A percentile compares a stretch with the other conserved stretches of the same genome.
These are phyloP conservation scores for Valencia hispanica DNA, from an alignment of 2,797 vertebrate species.

Conservation along the genomic window DNA sequence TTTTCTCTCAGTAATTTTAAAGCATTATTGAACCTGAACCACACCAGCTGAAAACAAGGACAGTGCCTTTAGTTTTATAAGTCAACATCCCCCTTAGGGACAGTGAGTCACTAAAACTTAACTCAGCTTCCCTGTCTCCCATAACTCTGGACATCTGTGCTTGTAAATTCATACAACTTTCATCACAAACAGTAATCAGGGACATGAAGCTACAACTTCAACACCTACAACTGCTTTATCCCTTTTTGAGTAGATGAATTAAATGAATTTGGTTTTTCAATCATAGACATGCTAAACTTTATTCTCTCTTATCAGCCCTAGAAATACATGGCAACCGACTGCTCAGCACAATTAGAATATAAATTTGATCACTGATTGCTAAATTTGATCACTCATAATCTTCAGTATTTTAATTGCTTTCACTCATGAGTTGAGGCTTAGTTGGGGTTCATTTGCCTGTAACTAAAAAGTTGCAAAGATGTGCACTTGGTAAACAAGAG, in stretches of 20 bases:
- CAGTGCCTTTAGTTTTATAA: slow-evolving; percentile 87
- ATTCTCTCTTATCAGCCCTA: neutral
- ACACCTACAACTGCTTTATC: neutral
- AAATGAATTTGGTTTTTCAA: slow-evolving; percentile 17
- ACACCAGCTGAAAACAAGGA: slow-evolving; percentile 88
- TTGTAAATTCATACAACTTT: slow-evolving; percentile 24
- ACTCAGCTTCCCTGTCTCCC: slow-evolving; percentile 34
- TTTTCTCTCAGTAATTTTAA: slow-evolving; percentile 78
- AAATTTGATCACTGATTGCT: neutral
- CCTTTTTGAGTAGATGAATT: neutral
- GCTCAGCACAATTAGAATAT: neutral
- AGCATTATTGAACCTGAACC: slow-evolving; percentile 88
- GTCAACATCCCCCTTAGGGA: slow-evolving; percentile 58
- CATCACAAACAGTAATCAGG: slow-evolving; percentile 14
- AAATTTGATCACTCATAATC: neutral
- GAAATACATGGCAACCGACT: neutral
- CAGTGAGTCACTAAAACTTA: slow-evolving; percentile 66
- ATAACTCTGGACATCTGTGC: slow-evolving; percentile 29
- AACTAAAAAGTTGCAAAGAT: neutral
- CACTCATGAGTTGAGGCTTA: neutral
- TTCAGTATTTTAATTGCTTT: neutral
- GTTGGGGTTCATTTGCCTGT: neutral
- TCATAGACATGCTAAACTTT: slow-evolving; percentile 7
- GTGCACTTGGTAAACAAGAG: neutral
- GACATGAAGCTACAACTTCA: neutral